These are phyloP conservation scores for Tricholauxania praeusta DNA, from an alignment of 2,888 invertebrate species.

Conservation along the genomic window DNA sequence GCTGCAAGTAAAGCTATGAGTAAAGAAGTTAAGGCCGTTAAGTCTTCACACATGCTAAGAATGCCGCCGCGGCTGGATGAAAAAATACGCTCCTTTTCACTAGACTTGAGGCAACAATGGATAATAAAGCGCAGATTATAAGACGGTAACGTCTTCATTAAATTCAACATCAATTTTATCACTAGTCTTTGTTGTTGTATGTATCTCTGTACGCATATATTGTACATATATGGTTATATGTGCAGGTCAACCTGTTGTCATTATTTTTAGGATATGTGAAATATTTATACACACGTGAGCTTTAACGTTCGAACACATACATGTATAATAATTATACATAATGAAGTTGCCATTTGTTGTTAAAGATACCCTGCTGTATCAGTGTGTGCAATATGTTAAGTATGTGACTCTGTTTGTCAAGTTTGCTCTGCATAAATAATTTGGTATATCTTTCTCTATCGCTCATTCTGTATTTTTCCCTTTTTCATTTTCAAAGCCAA, in stretches of 20 bases:
- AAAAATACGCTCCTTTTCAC: neutral
- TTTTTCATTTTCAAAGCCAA: too few relatives aligned
- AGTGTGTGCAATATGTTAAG: neutral
- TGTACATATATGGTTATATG: neutral
- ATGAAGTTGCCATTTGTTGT: too few relatives aligned
- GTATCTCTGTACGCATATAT: neutral
- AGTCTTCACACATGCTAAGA: conserved; percentile 20
- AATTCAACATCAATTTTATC: conserved; percentile 15
- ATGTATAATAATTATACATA: too few relatives aligned
- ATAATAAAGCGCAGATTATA: conserved; percentile 23
- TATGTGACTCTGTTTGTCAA: neutral
- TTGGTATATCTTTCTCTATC: too few relatives aligned
- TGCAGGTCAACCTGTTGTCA: neutral
- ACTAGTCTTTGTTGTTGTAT: conserved; percentile 1
- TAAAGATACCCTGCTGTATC: neutral
- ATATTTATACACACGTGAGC: too few relatives aligned
- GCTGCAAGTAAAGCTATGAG: neutral
- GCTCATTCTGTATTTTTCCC: too few relatives aligned
- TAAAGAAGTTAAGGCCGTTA: conserved; percentile 13
- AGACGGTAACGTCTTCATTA: conserved; percentile 38
- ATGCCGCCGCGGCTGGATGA: neutral
- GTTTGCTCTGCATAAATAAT: too few relatives aligned
- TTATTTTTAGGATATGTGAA: too few relatives aligned
- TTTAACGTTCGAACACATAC: too few relatives aligned
- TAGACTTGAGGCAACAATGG: conserved; percentile 9